phyloP scores from a whole-genome alignment of 2,888 invertebrate genomes.

The Acleris holmiana region DNA sequence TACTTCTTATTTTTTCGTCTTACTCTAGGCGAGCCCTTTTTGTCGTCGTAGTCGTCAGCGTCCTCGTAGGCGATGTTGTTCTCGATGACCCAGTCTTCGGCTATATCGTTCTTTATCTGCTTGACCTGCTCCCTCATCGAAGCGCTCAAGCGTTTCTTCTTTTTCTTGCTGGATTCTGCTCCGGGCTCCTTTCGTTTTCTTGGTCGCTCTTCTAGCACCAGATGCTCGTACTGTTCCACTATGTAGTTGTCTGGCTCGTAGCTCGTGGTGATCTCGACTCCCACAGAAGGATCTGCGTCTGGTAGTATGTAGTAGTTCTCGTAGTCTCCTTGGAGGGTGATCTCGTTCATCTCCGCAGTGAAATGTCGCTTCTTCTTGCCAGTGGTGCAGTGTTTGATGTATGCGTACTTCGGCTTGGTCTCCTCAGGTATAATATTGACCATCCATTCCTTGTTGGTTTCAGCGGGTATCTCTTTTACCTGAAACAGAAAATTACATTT shows the following conservation, averaged over 20 bases:
- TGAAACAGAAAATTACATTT: not conserved
- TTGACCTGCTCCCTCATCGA: slow-evolving; percentile 50
- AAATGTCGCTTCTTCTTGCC: slow-evolving; percentile 77
- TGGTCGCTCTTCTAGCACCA: slow-evolving; percentile 68
- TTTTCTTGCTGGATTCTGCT: slow-evolving; percentile 52
- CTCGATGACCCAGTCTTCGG: slow-evolving; percentile 71
- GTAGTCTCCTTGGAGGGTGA: slow-evolving; percentile 70
- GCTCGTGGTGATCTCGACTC: slow-evolving; percentile 74
- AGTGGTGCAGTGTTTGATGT: slow-evolving; percentile 72
- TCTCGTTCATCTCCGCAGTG: slow-evolving; percentile 73
- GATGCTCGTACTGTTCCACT: slow-evolving; percentile 69
- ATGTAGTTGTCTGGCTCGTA: slow-evolving; percentile 76
- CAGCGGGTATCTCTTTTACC: slow-evolving; percentile 63
- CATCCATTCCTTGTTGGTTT: slow-evolving; percentile 68
- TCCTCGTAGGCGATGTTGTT: slow-evolving; percentile 65
- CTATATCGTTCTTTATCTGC: slow-evolving; percentile 53
- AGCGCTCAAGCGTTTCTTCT: slow-evolving; percentile 54
- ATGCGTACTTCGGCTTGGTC: slow-evolving; percentile 70
- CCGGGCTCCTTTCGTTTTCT: slow-evolving; percentile 59
- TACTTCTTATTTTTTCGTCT: slow-evolving; percentile 81
- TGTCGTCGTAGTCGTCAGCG: slow-evolving; percentile 67
- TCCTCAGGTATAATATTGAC: slow-evolving; percentile 73
- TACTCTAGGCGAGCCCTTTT: slow-evolving; percentile 65
- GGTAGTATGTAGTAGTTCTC: slow-evolving; percentile 79
- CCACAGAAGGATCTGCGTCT: slow-evolving; percentile 73